Evolutionary conservation across 1,140 invertebrate genomes (phyloP).

Genomic region (Halictus rubicundus): DNA sequence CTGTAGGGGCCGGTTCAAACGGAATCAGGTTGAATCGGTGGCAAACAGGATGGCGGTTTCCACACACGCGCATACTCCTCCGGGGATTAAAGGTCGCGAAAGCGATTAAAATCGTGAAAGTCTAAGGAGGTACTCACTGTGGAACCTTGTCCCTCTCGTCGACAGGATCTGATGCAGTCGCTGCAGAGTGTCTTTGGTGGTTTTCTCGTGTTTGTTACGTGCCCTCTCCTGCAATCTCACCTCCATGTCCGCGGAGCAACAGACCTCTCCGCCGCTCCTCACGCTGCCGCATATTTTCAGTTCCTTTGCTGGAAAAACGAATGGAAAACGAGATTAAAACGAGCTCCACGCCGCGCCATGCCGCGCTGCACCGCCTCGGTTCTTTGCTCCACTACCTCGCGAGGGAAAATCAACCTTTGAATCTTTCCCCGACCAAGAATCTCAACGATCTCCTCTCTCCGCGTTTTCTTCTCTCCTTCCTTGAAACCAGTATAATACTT

Average conservation of each 20-base stretch:
- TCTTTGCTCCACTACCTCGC: too few species aligned
- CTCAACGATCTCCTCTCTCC: too few species aligned
- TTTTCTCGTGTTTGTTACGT: constrained; percentile 78
- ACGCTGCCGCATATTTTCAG: constrained; percentile 77
- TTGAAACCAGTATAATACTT: too few species aligned
- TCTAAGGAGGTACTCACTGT: constrained; percentile 71
- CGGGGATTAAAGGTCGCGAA: not conserved
- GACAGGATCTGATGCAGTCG: constrained; percentile 74
- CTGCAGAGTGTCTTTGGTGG: constrained; percentile 75
- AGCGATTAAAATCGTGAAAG: constrained; percentile 48
- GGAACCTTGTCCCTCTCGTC: constrained; percentile 74
- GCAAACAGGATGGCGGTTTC: too few species aligned
- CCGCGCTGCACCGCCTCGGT: not conserved
- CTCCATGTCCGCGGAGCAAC: constrained; percentile 79
- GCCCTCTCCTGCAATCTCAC: constrained; percentile 74
- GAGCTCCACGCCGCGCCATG: too few species aligned
- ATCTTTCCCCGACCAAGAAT: too few species aligned
- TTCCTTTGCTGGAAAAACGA: constrained; percentile 74
- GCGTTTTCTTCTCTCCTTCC: too few species aligned
- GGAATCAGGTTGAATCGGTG: too few species aligned
- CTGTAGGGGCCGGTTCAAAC: too few species aligned
- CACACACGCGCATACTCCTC: too few species aligned
- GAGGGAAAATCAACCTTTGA: not conserved
- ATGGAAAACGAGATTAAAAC: constrained; percentile 32
- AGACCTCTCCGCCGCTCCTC: constrained; percentile 77